Evolutionary conservation across 1,140 invertebrate genomes (phyloP), one percentile per base, ranked within the genome.

Genomic region (Ostrea denselamellosa): DNA sequence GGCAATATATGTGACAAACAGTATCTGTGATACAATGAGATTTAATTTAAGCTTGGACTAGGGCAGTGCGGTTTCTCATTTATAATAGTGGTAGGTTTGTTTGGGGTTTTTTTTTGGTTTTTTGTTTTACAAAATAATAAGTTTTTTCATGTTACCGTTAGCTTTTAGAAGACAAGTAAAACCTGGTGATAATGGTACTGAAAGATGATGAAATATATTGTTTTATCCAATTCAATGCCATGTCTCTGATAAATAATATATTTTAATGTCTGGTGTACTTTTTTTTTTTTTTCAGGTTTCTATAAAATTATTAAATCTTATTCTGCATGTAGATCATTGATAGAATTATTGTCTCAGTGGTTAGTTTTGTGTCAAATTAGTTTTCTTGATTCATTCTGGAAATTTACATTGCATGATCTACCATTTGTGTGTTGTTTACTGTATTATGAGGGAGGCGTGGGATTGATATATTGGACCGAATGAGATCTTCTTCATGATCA

Each of bases 321-420:
- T 34, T 77, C 28, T 25, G 68, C 28, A 77, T 34, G 28, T 28
- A 77, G 28, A 77, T 77, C 65, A 17, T 62, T 19, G 7, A 62
- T 62, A n/a, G n/a, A 62, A 17, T 77, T 14, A 28, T 77, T 77
- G 68, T 25, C 28, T 77, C 14, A 12, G 9, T 77, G 22, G 28
- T 77, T 77, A 34, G 22, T 25, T 77, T 28, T 28, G 22, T 77
- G 22, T 28, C 17, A 19, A 17, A 12, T 56, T 17, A 7, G 14
- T 62, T 77, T 77, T 77, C 25, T 77, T 77, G 28, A 34, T 34
- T 77, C 25, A 9, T 77, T 14, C 68, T 77, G 22, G 28, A 10
- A 71, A 25, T 25, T 77, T 9, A 62, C 58, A 62, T 62, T 77
- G 68, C 68, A 77, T 77, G 68, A 77, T 28, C 68, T n/a, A n/a